Conservation (phyloP, 2,888 invertebrate genomes). For the Neria commutata region DNA sequence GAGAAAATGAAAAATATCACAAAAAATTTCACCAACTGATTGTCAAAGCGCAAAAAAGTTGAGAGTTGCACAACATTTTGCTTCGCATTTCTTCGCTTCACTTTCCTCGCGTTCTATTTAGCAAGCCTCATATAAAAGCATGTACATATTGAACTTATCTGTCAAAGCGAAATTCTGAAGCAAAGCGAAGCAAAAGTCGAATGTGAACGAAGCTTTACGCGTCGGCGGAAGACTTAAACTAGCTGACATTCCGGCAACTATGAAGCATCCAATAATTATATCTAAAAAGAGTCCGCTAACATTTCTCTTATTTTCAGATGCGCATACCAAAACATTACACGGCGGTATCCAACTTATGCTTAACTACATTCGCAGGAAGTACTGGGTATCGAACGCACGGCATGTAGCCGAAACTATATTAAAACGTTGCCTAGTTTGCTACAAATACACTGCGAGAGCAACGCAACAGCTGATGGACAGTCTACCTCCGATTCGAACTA, state of each 20-base stretch:
- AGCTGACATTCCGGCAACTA: slow-evolving; percentile 15
- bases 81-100: too few species aligned
- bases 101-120: too few species aligned
- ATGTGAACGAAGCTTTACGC: slow-evolving; percentile 17
- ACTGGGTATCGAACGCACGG: slow-evolving; percentile 7
- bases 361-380: slow-evolving; percentile 11
- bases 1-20: too few species aligned
- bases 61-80: too few species aligned
- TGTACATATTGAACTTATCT: too few species aligned
- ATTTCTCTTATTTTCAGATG: slow-evolving; percentile 17
- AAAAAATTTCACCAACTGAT: too few species aligned
- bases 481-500: slow-evolving; percentile 15
- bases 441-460: slow-evolving; percentile 13
- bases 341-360: slow-evolving; percentile 8
- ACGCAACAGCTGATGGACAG: slow-evolving; percentile 19
- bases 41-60: too few species aligned
- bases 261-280: slow-evolving; percentile 24
- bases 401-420: slow-evolving; percentile 6
- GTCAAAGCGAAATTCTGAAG: too few species aligned
- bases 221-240: slow-evolving; percentile 28
- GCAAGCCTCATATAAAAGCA: too few species aligned
- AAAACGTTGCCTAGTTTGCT: slow-evolving; percentile 11
- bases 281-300: slow-evolving; percentile 20
- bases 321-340: slow-evolving; percentile 19
- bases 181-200: too few species aligned